Evolutionary conservation across 2,888 invertebrate genomes (phyloP), one percentile per base, ranked within the genome.

Genomic region (Allacma fusca): DNA sequence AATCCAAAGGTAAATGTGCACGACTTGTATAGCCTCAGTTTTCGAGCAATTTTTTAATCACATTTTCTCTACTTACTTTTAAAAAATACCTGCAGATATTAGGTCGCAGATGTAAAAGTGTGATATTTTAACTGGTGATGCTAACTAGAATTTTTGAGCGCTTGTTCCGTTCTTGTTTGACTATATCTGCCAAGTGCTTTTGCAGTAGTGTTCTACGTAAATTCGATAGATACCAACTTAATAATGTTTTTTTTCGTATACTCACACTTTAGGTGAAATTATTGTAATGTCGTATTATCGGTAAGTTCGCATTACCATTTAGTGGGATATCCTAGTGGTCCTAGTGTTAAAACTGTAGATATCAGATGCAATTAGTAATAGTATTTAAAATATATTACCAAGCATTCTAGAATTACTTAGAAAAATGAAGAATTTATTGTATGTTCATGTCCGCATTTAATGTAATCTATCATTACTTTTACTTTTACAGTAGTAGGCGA

Each of bases 1-100:
- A 73, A 73, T 73, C 76, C 76, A 40, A 76, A 76, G 76, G 76
- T 76, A 76, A 76, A 40, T 70, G 69, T 76, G 70, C 69, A 69
- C 76, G 76, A 75, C 62, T 21, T 29, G 70, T 70, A 34, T 34
- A 76, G 69, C 24, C 24, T 50, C 68, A 75, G 68, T 68, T 68
- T 62, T 72, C 29, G 26, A 26, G 28, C 72, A 34, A 43, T 65
- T 65, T 65, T 65, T 62, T 62, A 29, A 28, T 21, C 40, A 67
- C 67, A 67, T 43, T 69, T 69, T 69, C 16, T 40, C 43, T 13
- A 23, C 4, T 65, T 65, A 70, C 67, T 67, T 28, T 29, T 67
- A 40, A 40, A 40, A 5, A 9, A 9, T 40, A 40, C 40, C n/a
- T n/a, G n/a, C n/a, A n/a, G n/a, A n/a, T n/a, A n/a, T n/a, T n/a